Evolutionary conservation across 2,113 vertebrate species (phyloP), one percentile per base, ranked within the genome.

Genomic region (Ptyas mucosa): DNA sequence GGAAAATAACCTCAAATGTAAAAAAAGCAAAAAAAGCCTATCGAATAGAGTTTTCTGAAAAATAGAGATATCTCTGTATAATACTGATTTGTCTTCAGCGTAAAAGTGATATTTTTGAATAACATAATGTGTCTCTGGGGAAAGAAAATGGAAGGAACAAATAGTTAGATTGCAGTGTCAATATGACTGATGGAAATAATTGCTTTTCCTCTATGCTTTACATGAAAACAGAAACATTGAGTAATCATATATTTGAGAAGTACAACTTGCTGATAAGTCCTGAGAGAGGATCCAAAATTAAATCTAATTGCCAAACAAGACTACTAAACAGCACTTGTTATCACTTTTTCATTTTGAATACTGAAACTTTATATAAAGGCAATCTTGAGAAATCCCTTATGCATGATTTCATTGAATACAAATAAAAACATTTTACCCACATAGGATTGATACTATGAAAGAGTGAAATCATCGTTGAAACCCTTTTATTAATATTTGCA

Each of bases 101-200:
- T 91, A 34, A 52, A 34, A 91, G n/a, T 54, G 51, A 43, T 54
- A 85, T 39, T 81, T 91, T 6, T 14, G 12, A 85, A 91, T 43
- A 53, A 23, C 64, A 24, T n/a, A 85, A 85, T 85, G n/a, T 91
- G 90, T 39, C 51, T 54, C 69, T 91, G n/a, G 64, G 24, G 69
- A 91, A 54, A 91, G 90, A 87, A 91, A 52, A 87, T 64, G 85
- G 43, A 91, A 14, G 46, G 54, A 91, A 61, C 53, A 39, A 85
- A 90, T 69, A 91, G 21, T 85, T 52, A 55, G 26, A 85, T 18
- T 91, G 69, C 53, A 81, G 23, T 57, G 39, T 91, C 81, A 57
- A 43, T 86, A 85, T 87, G 85, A 61, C 26, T 58, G 54, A 61
- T 61, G 29, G 43, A 87, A 91, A 54, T 91, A 90, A 91, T 91